These are phyloP conservation scores for Melitaea cinxia DNA, from an alignment of 1,140 invertebrate species.

Conservation along the genomic window DNA sequence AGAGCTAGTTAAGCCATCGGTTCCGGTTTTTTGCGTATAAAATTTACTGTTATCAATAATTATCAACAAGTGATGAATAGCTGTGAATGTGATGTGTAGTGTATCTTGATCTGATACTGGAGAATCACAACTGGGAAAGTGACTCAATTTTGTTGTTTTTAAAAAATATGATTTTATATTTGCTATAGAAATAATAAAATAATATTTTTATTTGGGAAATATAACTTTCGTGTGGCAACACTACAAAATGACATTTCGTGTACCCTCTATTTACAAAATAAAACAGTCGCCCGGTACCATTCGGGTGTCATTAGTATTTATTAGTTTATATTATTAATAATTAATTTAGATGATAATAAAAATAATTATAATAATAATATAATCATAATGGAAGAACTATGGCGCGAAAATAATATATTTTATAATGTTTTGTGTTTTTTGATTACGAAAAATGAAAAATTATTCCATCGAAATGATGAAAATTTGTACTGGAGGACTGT, in stretches of 20 bases:
- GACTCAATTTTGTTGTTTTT: no score
- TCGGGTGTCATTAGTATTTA: constrained; percentile 33
- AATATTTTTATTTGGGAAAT: constrained; percentile 1
- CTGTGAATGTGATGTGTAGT: no score
- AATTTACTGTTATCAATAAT: no score
- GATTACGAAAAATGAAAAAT: constrained; percentile 70
- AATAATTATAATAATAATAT: background rate
- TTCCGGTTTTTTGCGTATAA: no score
- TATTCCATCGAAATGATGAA: constrained; percentile 63
- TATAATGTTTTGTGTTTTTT: constrained; percentile 69
- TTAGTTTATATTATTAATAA: constrained; percentile 29
- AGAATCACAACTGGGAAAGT: no score
- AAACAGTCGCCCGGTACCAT: constrained; percentile 29
- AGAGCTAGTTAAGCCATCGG: no score
- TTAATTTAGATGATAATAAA: constrained; percentile 5
- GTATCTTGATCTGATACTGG: no score
- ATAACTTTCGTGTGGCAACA: constrained; percentile 35
- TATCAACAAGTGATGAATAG: no score
- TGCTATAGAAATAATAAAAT: background rate
- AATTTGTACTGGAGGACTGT: constrained; percentile 67
- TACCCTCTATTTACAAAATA: constrained; percentile 36
- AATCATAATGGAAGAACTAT: constrained; percentile 52
- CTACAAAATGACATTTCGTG: background rate
- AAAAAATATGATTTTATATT: no score
- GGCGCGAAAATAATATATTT: constrained; percentile 62